Conservation (phyloP, 1,140 invertebrate genomes). For the Hyles vespertilio region DNA sequence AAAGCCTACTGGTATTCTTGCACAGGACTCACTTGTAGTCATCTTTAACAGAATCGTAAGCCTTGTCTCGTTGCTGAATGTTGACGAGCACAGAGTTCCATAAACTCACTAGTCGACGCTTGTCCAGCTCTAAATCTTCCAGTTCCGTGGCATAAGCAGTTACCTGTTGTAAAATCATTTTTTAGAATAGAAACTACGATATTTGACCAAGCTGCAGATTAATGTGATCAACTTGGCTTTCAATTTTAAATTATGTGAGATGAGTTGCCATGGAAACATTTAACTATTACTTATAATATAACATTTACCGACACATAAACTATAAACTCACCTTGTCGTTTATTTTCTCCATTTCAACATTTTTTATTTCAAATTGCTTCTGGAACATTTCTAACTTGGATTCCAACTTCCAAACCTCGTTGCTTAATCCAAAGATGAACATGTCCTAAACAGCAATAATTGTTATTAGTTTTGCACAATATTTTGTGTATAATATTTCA, state of each 20-base stretch:
- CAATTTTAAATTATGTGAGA: too few species aligned
- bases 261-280: too few species aligned
- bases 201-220: too few species aligned
- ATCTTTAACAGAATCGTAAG: constrained; percentile 77
- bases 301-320: too few species aligned
- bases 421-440: constrained; percentile 74
- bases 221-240: too few species aligned
- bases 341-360: constrained; percentile 73
- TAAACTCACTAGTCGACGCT: constrained; percentile 79
- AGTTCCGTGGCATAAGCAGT: constrained; percentile 82
- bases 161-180: constrained; percentile 23
- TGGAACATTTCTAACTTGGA: constrained; percentile 70
- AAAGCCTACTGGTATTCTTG: too few species aligned
- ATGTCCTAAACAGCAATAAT: constrained; percentile 59
- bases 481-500: too few species aligned
- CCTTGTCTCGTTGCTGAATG: constrained; percentile 81
- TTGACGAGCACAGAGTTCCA: constrained; percentile 84
- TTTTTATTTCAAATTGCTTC: constrained; percentile 76
- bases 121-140: constrained; percentile 81
- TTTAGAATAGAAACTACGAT: too few species aligned
- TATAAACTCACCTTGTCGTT: constrained; percentile 56
- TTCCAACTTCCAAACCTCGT: constrained; percentile 76
- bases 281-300: too few species aligned
- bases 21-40: constrained; percentile 78
- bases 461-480: too few species aligned